A percentile compares a stretch with the other conserved stretches of the same genome.
These are phyloP conservation scores for Petrosia ficiformis DNA, from an alignment of 37 sponge, comb jelly and placozoan species.

Conservation along the genomic window DNA sequence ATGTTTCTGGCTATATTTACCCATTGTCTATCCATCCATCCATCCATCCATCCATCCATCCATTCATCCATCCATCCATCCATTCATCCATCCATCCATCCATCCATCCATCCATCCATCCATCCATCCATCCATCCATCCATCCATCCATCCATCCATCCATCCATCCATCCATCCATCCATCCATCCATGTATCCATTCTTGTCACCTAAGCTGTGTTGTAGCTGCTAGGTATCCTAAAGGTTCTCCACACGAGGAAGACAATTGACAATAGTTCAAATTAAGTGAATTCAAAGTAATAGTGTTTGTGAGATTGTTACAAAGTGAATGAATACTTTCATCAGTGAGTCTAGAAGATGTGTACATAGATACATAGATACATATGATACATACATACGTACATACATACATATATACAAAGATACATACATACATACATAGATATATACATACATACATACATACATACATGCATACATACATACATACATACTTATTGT, in stretches of 20 bases:
- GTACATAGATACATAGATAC: slow-evolving; percentile 4
- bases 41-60: no score
- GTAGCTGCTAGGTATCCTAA: slow-evolving; percentile 36
- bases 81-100: no score
- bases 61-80: no score
- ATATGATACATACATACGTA: not conserved
- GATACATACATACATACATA: no score
- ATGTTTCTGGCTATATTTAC: not conserved
- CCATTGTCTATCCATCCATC: no score
- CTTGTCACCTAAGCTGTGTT: slow-evolving; percentile 35
- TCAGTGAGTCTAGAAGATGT: slow-evolving; percentile 3
- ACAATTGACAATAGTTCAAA: slow-evolving; percentile 57
- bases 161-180: no score
- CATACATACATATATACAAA: not conserved
- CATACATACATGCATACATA: not conserved
- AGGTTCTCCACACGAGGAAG: slow-evolving; percentile 30
- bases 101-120: no score
- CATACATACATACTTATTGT: slow-evolving; percentile 27
- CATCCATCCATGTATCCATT: no score
- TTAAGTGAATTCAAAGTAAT: slow-evolving; percentile 37
- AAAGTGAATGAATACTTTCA: slow-evolving; percentile 7
- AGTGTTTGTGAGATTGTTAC: slow-evolving; percentile 10
- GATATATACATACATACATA: slow-evolving; percentile 8
- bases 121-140: no score
- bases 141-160: no score